These are phyloP conservation scores for Prunella himalayana DNA, from an alignment of 2,113 vertebrate species.

Conservation along the genomic window DNA sequence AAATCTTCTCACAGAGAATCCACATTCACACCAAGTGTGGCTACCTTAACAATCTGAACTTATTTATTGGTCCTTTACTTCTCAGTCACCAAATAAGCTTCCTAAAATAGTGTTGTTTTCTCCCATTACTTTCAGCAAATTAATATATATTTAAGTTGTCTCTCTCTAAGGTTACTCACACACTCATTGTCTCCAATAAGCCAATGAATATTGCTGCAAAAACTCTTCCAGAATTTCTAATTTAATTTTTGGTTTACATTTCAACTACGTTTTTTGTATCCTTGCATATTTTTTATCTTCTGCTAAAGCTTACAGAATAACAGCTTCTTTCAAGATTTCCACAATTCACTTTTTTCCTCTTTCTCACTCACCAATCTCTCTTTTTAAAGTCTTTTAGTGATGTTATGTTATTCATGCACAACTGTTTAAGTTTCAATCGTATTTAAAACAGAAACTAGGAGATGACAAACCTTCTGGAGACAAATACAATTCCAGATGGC, in stretches of 20 bases:
- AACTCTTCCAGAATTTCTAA: neutral
- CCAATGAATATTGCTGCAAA: neutral
- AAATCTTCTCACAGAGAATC: neutral
- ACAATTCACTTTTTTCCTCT: neutral
- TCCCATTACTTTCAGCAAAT: neutral
- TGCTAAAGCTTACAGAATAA: neutral
- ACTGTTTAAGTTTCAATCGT: conserved; percentile 12
- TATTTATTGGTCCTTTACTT: neutral
- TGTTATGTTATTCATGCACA: conserved; percentile 34
- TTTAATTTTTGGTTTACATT: neutral
- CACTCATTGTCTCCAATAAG: neutral
- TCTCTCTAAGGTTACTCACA: neutral
- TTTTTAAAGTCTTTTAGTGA: neutral
- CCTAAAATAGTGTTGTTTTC: neutral
- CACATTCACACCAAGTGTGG: neutral
- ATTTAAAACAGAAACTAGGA: conserved; percentile 28
- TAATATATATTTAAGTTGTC: neutral
- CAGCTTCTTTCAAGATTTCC: neutral
- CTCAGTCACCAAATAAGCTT: neutral
- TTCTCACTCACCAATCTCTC: neutral
- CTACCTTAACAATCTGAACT: neutral
- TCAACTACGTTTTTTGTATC: neutral
- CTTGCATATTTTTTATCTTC: neutral
- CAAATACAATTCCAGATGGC: conserved; percentile 37
- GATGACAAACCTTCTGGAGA: conserved; percentile 33